Base-by-base conservation (phyloP, 2,113 vertebrate species). In the Pollachius pollachius region DNA sequence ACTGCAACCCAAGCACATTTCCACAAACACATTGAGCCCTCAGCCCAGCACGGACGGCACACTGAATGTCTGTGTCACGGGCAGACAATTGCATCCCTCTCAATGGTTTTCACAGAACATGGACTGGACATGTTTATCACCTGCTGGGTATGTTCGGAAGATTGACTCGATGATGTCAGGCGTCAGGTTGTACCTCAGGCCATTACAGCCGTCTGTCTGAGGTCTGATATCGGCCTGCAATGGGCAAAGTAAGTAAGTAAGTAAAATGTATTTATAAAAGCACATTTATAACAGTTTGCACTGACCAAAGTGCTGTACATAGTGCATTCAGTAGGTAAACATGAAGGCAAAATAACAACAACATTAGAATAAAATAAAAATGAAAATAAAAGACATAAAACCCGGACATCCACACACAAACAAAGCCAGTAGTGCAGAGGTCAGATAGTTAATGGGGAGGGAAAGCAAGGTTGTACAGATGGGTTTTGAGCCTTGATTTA, bases 131-230 rank as follows among this genome's bases (percentile, higher is more conserved):
- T 17, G 5, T 48, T 8, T 48, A 17, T 16, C 86, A 98, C 97
- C 97, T 93, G 97, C 94, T 76, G 97, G 97, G 75, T 99, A 99
- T 8, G 97, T 99, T 85, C 96, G 95, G 90, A 99, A 99, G 90
- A 99, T 94, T 54, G 97, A 99, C 79, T 99, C 96, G 69, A 99
- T 99, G 70, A 99, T 98, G 87, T 99, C 97, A 9, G 95, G 93
- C 27, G 97, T 99, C 84, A 99, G 90, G 84, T 99, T 99, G 68
- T 99, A 99, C 89, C 95, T 93, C 81, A 99, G 86, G 54, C 97
- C 97, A 16, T 99, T 99, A 88, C 97, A 99, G 65, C 97, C 97
- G 54, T 99, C 97, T 30, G 97, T 97, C 84, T 99, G 97, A 75
- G 97, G 97, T 79, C 97, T 92, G 72, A 99, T 96, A 85, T 99